These are phyloP conservation scores for Ptychoptera contaminata DNA, from an alignment of 2,888 invertebrate genomes.

Conservation along the genomic window DNA sequence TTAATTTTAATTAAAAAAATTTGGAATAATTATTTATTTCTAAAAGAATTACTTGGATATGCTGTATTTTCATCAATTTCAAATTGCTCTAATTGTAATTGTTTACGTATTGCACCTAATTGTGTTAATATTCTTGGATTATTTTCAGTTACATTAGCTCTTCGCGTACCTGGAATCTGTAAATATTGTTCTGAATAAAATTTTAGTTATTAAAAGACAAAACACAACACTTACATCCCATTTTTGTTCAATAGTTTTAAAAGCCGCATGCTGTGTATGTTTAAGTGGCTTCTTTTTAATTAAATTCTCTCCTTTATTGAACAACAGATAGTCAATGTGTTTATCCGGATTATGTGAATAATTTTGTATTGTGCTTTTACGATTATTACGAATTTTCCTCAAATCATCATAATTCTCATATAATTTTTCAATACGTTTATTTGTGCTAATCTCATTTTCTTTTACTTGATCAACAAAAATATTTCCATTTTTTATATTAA, in stretches of 20 bases:
- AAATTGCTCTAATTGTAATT: slow-evolving; percentile 48
- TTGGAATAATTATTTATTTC: too few relatives aligned
- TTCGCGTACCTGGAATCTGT: slow-evolving; percentile 48
- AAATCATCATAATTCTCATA: slow-evolving; percentile 26
- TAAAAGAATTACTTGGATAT: too few relatives aligned
- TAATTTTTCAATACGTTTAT: slow-evolving; percentile 22
- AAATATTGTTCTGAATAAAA: slow-evolving; percentile 1
- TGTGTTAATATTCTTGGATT: slow-evolving; percentile 43
- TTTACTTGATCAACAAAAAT: slow-evolving; percentile 19
- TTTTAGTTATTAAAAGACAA: neutral
- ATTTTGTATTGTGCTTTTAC: too few relatives aligned
- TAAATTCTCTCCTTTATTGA: too few relatives aligned
- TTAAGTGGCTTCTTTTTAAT: too few relatives aligned
- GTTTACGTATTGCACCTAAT: slow-evolving; percentile 48
- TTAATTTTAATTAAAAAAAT: too few relatives aligned
- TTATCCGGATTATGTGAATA: too few relatives aligned
- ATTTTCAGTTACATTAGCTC: slow-evolving; percentile 27
- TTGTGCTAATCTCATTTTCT: slow-evolving; percentile 14
- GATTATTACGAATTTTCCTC: slow-evolving; percentile 8
- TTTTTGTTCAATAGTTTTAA: slow-evolving; percentile 28
- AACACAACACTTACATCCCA: slow-evolving; percentile 31
- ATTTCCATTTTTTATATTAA: slow-evolving; percentile 3
- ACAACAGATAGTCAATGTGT: slow-evolving; percentile 13
- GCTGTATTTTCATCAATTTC: slow-evolving; percentile 30
- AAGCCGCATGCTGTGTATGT: too few relatives aligned